These are phyloP conservation scores for Bombus waltoni DNA, from an alignment of 1,140 invertebrate genomes.

Conservation along the genomic window DNA sequence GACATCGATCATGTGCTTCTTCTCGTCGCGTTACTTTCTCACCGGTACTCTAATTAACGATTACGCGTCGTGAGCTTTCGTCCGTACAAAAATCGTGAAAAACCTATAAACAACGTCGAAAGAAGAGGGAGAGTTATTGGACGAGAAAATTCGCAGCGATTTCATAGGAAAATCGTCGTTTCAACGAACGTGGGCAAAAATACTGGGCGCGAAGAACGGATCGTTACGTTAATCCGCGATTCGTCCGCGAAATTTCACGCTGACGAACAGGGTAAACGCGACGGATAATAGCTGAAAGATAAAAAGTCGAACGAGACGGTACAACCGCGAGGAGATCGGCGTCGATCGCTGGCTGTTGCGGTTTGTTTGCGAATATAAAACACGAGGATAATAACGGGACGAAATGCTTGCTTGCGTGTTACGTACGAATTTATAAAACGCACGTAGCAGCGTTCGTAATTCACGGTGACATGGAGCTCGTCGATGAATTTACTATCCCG, in stretches of 20 bases:
- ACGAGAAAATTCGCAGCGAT: neutral
- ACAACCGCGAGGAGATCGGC: neutral
- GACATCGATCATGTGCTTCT: neutral
- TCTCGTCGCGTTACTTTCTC: neutral
- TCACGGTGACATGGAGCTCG: neutral
- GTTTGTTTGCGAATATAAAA: constrained; percentile 3
- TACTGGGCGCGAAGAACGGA: neutral
- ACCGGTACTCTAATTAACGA: neutral
- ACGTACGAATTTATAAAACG: neutral
- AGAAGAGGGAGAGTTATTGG: neutral
- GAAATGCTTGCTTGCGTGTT: neutral
- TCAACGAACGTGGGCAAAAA: neutral
- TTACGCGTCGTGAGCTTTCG: too few species aligned
- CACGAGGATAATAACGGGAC: constrained; percentile 8
- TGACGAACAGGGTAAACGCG: constrained; percentile 28
- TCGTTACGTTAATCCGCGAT: neutral
- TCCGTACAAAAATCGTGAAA: neutral
- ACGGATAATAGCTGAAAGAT: constrained; percentile 9
- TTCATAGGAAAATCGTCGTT: neutral
- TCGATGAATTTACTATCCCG: neutral
- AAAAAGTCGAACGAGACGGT: constrained; percentile 14
- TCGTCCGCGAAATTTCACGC: neutral
- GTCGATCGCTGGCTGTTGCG: neutral
- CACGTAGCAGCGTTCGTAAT: neutral
- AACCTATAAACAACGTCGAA: neutral